phyloP scores from a whole-genome alignment of 2,888 invertebrate genomes.

The Tetragonisca angustula region DNA sequence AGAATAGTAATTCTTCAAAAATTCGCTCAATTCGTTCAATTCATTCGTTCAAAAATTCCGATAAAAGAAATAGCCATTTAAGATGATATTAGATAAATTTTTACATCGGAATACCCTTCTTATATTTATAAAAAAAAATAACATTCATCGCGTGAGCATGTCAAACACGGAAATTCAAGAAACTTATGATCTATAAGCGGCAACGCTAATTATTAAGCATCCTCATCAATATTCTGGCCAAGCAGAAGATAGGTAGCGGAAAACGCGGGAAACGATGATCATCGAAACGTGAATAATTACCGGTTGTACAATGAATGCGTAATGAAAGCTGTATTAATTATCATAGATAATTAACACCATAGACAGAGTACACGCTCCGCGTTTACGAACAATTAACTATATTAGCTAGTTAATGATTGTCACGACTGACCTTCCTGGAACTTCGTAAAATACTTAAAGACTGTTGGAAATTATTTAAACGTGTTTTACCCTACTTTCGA shows the following conservation, averaged over 20 bases:
- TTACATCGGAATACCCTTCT: background rate
- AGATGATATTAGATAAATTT: background rate
- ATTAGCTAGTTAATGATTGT: conserved; percentile 37
- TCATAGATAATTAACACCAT: conserved; percentile 74
- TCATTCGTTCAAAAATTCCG: too few relatives aligned
- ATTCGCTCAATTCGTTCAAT: background rate
- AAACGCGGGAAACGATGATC: conserved; percentile 57
- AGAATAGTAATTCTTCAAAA: background rate
- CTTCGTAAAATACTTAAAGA: conserved; percentile 9
- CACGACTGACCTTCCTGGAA: conserved; percentile 37
- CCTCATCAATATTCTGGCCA: conserved; percentile 39
- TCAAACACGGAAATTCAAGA: background rate
- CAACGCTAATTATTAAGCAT: conserved; percentile 35
- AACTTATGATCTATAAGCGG: background rate
- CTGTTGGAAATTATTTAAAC: background rate
- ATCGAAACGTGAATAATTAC: conserved; percentile 75
- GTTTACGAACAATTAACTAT: conserved; percentile 45
- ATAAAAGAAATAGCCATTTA: background rate
- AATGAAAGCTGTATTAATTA: conserved; percentile 77
- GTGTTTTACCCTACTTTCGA: background rate
- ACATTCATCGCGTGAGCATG: background rate
- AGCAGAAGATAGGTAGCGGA: conserved; percentile 27
- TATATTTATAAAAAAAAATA: background rate
- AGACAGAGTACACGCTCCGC: conserved; percentile 9
- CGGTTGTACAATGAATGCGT: conserved; percentile 74